Evolutionary conservation across 2,113 vertebrate genomes (phyloP).

Genomic region (Cheilinus undulatus): DNA sequence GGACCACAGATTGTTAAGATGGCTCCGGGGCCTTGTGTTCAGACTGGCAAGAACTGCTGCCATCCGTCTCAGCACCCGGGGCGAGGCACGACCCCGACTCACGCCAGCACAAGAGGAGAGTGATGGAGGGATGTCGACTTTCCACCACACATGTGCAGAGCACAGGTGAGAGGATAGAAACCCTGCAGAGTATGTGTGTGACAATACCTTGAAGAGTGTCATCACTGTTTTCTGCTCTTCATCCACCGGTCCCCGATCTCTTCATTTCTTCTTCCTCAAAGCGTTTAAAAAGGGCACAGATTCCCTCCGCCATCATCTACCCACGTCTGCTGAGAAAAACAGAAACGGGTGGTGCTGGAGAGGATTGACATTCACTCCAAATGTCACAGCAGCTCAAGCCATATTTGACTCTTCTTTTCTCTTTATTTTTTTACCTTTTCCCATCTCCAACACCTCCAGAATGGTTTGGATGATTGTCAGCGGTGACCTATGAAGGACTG

Average conservation of each 20-base stretch:
- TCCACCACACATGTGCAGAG: not conserved
- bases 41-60: constrained; percentile 72
- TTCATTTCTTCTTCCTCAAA: constrained; percentile 22
- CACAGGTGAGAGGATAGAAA: not conserved
- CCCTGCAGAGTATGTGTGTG: not conserved
- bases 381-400: constrained; percentile 69
- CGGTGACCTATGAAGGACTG: constrained; percentile 42
- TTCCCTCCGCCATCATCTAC: constrained; percentile 4
- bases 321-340: constrained; percentile 5
- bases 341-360: constrained; percentile 5
- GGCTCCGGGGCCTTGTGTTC: constrained; percentile 72
- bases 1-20: constrained; percentile 80
- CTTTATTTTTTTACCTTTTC: constrained; percentile 6
- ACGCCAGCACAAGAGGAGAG: constrained; percentile 42
- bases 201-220: not conserved
- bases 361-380: constrained; percentile 73
- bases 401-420: constrained; percentile 39
- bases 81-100: constrained; percentile 52
- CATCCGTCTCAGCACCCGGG: constrained; percentile 58
- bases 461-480: constrained; percentile 21
- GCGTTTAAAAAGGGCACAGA: constrained; percentile 57
- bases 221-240: not conserved
- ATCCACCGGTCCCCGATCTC: not conserved
- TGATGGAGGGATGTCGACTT: constrained; percentile 18
- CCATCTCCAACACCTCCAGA: constrained; percentile 32